Percentiles rank a stretch among this genome's conserved stretches.
phyloP scores from a whole-genome alignment of 2,113 vertebrate species.

The Eublepharis macularius region DNA sequence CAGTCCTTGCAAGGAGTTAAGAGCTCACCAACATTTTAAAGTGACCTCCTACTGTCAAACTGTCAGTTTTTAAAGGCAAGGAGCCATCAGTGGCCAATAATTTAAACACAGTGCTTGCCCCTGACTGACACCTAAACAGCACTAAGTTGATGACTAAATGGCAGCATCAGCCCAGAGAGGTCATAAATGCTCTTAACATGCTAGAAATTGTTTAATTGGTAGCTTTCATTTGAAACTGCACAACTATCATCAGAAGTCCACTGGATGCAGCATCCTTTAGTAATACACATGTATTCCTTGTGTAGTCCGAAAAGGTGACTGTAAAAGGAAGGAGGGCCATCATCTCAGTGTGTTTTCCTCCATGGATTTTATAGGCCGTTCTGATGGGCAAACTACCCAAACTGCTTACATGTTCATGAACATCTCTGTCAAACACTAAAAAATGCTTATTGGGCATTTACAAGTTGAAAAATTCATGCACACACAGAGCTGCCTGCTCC shows the following conservation, averaged over 20 bases:
- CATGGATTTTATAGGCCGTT: neutral
- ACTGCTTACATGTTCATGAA: too few species aligned
- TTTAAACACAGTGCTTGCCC: constrained; percentile 52
- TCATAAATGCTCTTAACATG: constrained; percentile 15
- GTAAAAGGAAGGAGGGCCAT: neutral
- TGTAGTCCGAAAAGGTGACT: neutral
- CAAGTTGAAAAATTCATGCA: too few species aligned
- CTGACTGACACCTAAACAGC: constrained; percentile 48
- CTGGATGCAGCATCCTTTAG: neutral
- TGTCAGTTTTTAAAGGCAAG: constrained; percentile 60
- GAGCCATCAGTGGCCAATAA: constrained; percentile 44
- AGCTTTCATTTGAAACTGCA: constrained; percentile 33
- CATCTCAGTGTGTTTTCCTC: neutral
- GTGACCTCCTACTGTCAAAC: constrained; percentile 58
- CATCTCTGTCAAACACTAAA: too few species aligned
- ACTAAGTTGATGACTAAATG: constrained; percentile 34
- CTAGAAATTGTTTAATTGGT: constrained; percentile 24
- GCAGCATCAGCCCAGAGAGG: constrained; percentile 12
- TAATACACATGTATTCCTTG: neutral
- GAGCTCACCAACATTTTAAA: constrained; percentile 57
- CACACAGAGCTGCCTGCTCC: too few species aligned
- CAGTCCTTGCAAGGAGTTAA: constrained; percentile 61
- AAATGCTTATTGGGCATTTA: too few species aligned
- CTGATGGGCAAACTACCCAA: neutral
- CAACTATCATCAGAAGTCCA: neutral